These are phyloP conservation scores for Crotalus helleri DNA, from an alignment of 2,113 vertebrate genomes.

Conservation along the genomic window DNA sequence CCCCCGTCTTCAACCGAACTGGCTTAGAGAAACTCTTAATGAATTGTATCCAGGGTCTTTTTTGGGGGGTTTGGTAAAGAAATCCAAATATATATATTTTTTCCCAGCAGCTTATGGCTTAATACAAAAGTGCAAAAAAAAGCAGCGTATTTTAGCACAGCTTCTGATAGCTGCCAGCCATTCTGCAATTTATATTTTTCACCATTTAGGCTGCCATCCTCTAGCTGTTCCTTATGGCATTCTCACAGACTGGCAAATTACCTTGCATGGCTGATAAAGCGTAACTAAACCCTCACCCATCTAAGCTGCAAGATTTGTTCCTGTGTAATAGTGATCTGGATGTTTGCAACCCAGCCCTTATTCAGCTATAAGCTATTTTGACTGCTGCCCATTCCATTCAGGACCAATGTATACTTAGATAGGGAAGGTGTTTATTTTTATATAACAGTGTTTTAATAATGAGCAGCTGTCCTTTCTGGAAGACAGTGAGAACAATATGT, in stretches of 20 bases:
- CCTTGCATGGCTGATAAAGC: not conserved
- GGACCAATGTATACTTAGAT: not conserved
- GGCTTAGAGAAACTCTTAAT: not conserved
- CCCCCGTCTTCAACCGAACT: not conserved
- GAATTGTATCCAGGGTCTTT: not conserved
- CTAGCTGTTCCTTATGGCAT: not conserved
- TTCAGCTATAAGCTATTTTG: not conserved
- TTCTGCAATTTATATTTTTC: not conserved
- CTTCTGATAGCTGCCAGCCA: slow-evolving; percentile 24
- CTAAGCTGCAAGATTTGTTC: not conserved
- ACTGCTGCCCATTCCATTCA: slow-evolving; percentile 4
- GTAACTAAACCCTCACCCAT: not conserved
- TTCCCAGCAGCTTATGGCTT: slow-evolving; percentile 32
- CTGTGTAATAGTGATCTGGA: not conserved
- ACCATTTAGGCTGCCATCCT: not conserved
- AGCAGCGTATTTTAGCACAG: slow-evolving; percentile 44
- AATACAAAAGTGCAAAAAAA: slow-evolving; percentile 45
- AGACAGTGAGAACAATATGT: not conserved
- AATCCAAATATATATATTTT: not conserved
- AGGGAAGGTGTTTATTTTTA: not conserved
- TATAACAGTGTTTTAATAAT: not conserved
- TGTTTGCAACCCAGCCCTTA: not conserved
- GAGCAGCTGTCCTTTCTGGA: not conserved
- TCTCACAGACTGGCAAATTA: not conserved
- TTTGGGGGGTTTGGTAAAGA: slow-evolving; percentile 1